phyloP scores from a whole-genome alignment of 2,797 vertebrate genomes.

The Passerculus sandwichensis region DNA sequence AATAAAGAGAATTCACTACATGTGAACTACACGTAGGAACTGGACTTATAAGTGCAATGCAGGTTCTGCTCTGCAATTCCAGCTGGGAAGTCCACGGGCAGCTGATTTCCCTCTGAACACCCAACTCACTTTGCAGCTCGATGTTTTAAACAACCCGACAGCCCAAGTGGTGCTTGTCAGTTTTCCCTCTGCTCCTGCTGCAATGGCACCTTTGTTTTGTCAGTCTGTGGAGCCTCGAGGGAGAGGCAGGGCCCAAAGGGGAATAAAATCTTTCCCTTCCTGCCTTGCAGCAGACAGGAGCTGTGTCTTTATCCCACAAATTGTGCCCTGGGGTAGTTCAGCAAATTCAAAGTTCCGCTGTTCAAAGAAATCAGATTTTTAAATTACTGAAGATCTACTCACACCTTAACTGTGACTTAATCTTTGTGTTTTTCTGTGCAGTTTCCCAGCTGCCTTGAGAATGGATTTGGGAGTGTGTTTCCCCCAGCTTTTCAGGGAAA shows the following conservation, averaged over 20 bases:
- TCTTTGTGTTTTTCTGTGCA: neutral
- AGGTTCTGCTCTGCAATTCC: neutral
- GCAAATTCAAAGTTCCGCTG: neutral
- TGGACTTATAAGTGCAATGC: accelerated
- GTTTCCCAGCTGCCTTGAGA: neutral
- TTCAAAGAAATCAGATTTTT: neutral
- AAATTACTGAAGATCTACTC: neutral
- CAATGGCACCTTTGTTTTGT: neutral
- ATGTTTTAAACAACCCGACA: accelerated
- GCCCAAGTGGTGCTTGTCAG: neutral
- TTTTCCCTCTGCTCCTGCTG: neutral
- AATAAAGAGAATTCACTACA: neutral
- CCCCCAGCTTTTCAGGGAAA: neutral
- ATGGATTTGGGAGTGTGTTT: neutral
- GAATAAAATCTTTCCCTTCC: neutral
- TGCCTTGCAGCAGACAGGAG: neutral
- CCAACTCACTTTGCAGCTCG: neutral
- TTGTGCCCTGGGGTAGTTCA: neutral
- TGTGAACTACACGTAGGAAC: accelerated
- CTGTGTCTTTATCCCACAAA: neutral
- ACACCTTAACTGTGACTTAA: neutral
- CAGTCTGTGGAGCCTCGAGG: neutral
- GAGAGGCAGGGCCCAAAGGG: neutral
- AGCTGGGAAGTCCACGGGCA: neutral
- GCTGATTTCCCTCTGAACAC: neutral